Base-by-base conservation (phyloP, 2,888 invertebrate genomes). In the Scaptodrosophila latifasciaeformis region DNA sequence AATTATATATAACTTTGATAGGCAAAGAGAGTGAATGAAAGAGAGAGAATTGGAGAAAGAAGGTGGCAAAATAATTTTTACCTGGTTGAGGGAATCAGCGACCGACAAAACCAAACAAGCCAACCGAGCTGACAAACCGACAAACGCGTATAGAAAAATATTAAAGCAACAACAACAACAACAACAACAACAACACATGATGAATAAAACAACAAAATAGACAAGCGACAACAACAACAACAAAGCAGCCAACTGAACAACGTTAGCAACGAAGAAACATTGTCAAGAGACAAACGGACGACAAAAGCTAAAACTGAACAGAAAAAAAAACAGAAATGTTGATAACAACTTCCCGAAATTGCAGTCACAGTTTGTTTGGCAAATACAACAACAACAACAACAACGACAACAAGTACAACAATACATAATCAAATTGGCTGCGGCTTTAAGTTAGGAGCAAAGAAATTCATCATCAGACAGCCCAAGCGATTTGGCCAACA, bases 281-380 rank as follows among this genome's bases (percentile, higher is more conserved):
- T 7, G 48, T 34, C 27, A 43, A 56, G 24, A 56, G 48, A 57
- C 55, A 55, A 48, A 48, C 19, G 12, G 15, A 17, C 24, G 1
- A 10, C 50, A 46, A 12, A 46, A 35, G 12, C 56, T 49, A 21
- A 47, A 37, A 13, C 18, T 56, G 31, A 17, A 37, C 37, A 54
- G 54, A 54, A 51, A 51, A 54, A 42, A 53, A 37, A 54, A 39
- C 35, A 44, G 59, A 63, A 59, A 51, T 59, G 57, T 50, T 76
- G 72, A 71, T 76, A 74, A 67, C 63, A 74, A 70, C 76, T 75
- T 68, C 72, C 78, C 71, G 67, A 68, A 74, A 59, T 58, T 43
- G 24, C 9, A 29, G 40, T 35, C 53, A 17, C 30, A 34, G 19
- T 59, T 15, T 19, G 52, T n/a, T 72, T 67, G 55, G 54, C 54